phyloP scores from a whole-genome alignment of 2,888 invertebrate genomes.

The Tuberolachnus salignus region DNA sequence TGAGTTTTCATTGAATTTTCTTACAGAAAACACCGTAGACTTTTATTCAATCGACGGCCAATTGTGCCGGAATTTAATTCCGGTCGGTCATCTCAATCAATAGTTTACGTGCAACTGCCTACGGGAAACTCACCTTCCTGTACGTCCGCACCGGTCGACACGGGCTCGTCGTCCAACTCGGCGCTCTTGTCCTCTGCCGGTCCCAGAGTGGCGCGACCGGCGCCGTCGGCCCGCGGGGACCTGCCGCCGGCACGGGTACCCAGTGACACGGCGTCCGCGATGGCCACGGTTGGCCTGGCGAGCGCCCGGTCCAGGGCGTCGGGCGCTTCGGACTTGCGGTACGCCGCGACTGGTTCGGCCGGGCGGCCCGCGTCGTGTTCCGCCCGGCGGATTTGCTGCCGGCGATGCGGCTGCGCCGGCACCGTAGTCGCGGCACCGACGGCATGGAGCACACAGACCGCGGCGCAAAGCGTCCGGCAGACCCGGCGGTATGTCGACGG shows the following conservation, averaged over 20 bases:
- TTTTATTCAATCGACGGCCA: no score
- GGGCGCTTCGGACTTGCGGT: constrained; percentile 48
- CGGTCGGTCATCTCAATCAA: no score
- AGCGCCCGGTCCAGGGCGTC: constrained; percentile 33
- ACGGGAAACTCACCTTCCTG: constrained; percentile 52
- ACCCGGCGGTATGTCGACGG: not conserved
- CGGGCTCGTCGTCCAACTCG: constrained; percentile 41
- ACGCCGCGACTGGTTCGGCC: constrained; percentile 13
- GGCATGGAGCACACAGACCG: not conserved
- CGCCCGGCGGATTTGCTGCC: not conserved
- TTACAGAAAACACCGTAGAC: no score
- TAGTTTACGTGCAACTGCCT: no score
- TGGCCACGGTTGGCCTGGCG: not conserved
- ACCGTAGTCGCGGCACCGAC: not conserved
- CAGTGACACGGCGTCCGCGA: constrained; percentile 25
- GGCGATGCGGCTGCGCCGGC: not conserved
- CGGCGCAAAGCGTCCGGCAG: not conserved
- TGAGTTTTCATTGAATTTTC: no score
- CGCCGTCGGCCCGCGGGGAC: constrained; percentile 36
- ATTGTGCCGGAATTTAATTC: no score
- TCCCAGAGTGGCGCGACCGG: constrained; percentile 54
- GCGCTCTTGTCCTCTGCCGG: constrained; percentile 27
- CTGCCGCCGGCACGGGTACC: constrained; percentile 15
- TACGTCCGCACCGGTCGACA: constrained; percentile 30
- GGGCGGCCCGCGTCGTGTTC: constrained; percentile 30